Conservation (phyloP, 2,888 invertebrate genomes). For the Tryphoninae sp. region DNA sequence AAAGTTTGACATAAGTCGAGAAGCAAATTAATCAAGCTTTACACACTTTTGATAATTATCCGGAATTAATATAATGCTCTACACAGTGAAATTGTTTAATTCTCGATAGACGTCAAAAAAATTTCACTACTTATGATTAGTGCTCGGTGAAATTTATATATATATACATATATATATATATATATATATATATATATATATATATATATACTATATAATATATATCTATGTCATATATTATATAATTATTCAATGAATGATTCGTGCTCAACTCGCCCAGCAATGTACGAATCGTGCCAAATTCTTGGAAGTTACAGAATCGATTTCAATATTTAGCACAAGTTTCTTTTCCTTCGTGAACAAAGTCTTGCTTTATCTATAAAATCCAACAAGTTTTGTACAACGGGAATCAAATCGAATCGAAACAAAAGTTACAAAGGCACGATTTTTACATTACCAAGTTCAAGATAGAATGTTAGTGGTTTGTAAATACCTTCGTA, state of each 20-base stretch:
- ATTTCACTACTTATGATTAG: constrained; percentile 49
- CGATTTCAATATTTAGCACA: constrained; percentile 51
- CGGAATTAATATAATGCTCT: background rate
- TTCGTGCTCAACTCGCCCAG: constrained; percentile 45
- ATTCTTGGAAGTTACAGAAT: constrained; percentile 21
- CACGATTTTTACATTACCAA: constrained; percentile 57
- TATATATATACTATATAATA: background rate
- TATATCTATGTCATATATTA: constrained; percentile 6
- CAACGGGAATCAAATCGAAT: background rate
- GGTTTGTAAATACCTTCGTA: constrained; percentile 89
- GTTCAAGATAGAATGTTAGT: constrained; percentile 67
- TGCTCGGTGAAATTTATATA: constrained; percentile 41
- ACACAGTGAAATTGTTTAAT: constrained; percentile 2
- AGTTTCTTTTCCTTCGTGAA: constrained; percentile 20
- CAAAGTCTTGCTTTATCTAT: constrained; percentile 46
- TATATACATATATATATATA: too few species aligned
- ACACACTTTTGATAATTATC: constrained; percentile 6
- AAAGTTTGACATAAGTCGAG: background rate
- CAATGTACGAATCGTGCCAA: constrained; percentile 58
- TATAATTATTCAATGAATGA: constrained; percentile 50
- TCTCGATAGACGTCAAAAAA: background rate
- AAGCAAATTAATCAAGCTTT: constrained; percentile 15
- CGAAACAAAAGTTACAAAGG: constrained; percentile 9
- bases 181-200: too few species aligned
- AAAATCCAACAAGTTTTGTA: constrained; percentile 1